Base-by-base conservation (phyloP, 1,140 invertebrate species). In the Elysia chlorotica region DNA sequence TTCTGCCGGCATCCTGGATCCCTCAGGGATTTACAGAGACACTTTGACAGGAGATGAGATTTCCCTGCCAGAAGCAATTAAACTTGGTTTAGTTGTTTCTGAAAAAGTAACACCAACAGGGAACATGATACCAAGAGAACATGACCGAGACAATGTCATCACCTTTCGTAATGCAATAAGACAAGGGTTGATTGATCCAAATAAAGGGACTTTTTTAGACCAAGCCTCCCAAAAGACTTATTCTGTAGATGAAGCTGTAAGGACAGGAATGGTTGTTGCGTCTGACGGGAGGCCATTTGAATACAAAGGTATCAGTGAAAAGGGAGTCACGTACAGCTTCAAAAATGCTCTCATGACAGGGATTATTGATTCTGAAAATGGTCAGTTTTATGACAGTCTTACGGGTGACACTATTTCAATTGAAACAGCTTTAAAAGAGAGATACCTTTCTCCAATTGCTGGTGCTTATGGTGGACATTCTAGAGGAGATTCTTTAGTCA, bases 151-250 rank as follows among this genome's bases (percentile, higher is more conserved):
- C 25, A 61, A 74, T 33, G 31, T 48, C 14, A 31, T 66, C 14
- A 35, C 67, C 63, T 91, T 97, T 65, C 92, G 94, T 79, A 92
- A 94, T 82, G 96, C 96, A 6, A 88, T 95, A 41, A 89, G 90
- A 67, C 89, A 90, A 80, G 94, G 94, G 74, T 90, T 95, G 54
- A 93, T 97, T 75, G 92, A 97, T 81, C 87, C 91, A 0, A 89
- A 91, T 76, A 90, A 90, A 28, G 92, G 94, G 80, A 92, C 92
- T 17, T 96, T 94, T 85, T 92, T 88, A 61, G 92, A 96, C 87
- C 93, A 93, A 17, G 90, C 90, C 68, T 93, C 91, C 31, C 92
- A 92, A 38, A 90, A 91, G 80, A 88, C 91, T 2, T 91, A 95
- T 79, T 91, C 92, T 14, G 88, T 94, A 28, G 90, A 91, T 83